Evolutionary conservation across 2,113 vertebrate genomes (phyloP).

Genomic region (Oryzias javanicus): DNA sequence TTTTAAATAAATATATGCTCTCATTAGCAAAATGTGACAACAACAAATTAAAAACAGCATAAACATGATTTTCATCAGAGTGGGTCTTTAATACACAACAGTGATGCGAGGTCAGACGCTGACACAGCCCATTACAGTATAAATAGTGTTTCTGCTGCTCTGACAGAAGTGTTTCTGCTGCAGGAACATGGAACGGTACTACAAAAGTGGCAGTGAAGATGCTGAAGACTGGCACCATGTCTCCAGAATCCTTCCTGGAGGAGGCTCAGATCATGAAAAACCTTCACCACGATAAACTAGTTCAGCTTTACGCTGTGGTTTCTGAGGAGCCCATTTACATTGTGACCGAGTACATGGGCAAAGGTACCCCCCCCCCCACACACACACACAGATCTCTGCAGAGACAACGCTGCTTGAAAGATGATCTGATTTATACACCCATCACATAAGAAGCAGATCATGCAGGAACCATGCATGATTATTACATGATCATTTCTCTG

Average conservation of each 20-base stretch:
- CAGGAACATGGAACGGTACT: slow-evolving; percentile 97
- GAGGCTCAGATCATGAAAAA: slow-evolving; percentile 99
- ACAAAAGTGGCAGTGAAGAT: slow-evolving; percentile 99
- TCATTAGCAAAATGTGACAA: too few species aligned
- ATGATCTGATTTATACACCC: too few species aligned
- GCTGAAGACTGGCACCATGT: slow-evolving; percentile 97
- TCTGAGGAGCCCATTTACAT: slow-evolving; percentile 98
- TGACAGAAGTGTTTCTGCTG: slow-evolving; percentile 10
- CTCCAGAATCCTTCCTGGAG: slow-evolving; percentile 96
- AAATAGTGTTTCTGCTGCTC: not conserved
- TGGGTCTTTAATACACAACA: too few species aligned
- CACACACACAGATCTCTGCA: not conserved
- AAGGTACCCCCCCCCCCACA: slow-evolving; percentile 78
- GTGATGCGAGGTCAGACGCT: too few species aligned
- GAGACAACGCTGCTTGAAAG: too few species aligned
- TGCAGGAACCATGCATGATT: too few species aligned
- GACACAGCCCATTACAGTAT: too few species aligned
- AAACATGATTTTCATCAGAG: too few species aligned
- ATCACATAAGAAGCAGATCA: too few species aligned
- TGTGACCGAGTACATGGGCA: slow-evolving; percentile 96
- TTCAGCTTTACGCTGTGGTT: slow-evolving; percentile 96
- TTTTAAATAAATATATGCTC: too few species aligned
- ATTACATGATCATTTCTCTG: too few species aligned
- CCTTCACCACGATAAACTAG: slow-evolving; percentile 93
- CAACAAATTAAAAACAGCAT: too few species aligned